A percentile compares a stretch with the other conserved stretches of the same genome.
Evolutionary conservation across 1,140 invertebrate species (phyloP).

Genomic region (Batillaria attramentaria): DNA sequence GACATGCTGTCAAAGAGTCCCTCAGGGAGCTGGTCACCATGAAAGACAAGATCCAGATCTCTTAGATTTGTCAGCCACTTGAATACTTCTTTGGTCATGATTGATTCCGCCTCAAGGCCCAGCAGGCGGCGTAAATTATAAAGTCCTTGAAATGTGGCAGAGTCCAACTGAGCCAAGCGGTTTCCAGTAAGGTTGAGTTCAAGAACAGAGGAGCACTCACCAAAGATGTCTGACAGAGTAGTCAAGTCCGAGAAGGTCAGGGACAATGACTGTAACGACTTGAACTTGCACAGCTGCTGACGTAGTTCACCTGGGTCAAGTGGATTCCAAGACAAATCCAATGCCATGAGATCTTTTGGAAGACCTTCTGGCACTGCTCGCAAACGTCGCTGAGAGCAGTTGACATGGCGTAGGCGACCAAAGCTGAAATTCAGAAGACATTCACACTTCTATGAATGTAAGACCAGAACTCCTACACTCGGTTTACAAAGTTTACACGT

Average conservation of each 20-base stretch:
- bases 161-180: conserved; percentile 18
- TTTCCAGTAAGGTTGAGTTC: conserved; percentile 34
- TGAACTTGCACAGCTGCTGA: conserved; percentile 22
- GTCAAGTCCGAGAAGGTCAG: conserved; percentile 30
- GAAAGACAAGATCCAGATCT: conserved; percentile 25
- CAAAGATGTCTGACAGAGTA: conserved; percentile 17
- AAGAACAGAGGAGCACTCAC: conserved; percentile 21
- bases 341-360: conserved; percentile 25
- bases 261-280: conserved; percentile 27
- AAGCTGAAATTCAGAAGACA: conserved; percentile 18
- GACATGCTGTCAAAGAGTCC: conserved; percentile 25
- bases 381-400: conserved; percentile 31
- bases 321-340: conserved; percentile 34
- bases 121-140: conserved; percentile 25
- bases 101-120: conserved; percentile 25
- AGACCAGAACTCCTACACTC: neutral
- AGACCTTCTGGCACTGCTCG: conserved; percentile 7
- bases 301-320: conserved; percentile 24
- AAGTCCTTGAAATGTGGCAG: conserved; percentile 24
- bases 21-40: conserved; percentile 20
- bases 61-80: conserved; percentile 24
- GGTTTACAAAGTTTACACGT: neutral
- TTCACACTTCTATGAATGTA: neutral
- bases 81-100: conserved; percentile 16
- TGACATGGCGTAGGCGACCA: conserved; percentile 24